Conservation (phyloP, 2,797 vertebrate species). For the Sebastolobus alascanus region DNA sequence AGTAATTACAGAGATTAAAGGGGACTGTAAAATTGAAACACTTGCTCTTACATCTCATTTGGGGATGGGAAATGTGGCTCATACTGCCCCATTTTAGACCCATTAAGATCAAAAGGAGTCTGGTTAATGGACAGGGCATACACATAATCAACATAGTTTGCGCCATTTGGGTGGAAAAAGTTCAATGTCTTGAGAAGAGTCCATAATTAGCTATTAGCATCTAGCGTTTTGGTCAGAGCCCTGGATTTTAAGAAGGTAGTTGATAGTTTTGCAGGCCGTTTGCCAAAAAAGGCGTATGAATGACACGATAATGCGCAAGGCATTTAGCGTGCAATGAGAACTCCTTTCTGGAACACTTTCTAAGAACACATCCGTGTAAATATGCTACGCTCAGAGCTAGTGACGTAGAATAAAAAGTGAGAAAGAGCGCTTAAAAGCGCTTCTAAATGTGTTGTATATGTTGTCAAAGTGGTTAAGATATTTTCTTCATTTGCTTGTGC, state of each 20-base stretch:
- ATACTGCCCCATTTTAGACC: neutral
- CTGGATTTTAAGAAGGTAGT: neutral
- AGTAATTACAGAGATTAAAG: slow-evolving; percentile 11
- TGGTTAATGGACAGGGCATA: neutral
- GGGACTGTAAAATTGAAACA: neutral
- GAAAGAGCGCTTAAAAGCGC: too few relatives aligned
- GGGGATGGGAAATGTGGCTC: neutral
- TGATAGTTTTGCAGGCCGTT: neutral
- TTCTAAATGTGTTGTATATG: too few relatives aligned
- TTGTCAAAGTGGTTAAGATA: too few relatives aligned
- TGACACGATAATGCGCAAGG: too few relatives aligned
- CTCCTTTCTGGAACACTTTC: too few relatives aligned
- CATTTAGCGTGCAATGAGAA: too few relatives aligned
- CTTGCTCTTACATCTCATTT: slow-evolving; percentile 2
- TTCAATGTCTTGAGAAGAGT: slow-evolving; percentile 4
- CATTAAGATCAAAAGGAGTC: neutral
- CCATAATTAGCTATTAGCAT: neutral
- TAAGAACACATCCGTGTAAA: too few relatives aligned
- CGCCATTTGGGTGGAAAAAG: neutral
- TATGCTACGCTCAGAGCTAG: too few relatives aligned
- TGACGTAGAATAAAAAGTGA: neutral
- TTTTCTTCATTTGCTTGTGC: too few relatives aligned
- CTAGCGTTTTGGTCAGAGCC: neutral
- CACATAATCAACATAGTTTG: neutral
- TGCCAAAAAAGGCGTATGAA: too few relatives aligned